Conservation (phyloP, 1,140 invertebrate species). For the Drosophila azteca region DNA sequence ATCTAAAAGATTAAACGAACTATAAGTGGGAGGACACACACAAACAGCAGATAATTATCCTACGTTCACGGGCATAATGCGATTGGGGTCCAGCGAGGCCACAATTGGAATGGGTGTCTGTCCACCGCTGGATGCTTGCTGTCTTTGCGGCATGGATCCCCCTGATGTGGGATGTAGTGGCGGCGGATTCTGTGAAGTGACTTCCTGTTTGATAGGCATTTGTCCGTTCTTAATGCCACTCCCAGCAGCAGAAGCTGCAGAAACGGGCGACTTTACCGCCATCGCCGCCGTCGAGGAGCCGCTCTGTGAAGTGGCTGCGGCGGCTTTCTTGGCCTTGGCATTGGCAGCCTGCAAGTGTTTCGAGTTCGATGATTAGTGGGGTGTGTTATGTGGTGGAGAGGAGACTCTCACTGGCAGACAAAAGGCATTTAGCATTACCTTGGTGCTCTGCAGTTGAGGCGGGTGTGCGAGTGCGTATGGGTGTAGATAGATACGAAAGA, state of each 20-base stretch:
- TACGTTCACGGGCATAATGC: conserved; percentile 83
- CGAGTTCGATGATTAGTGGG: conserved; percentile 1
- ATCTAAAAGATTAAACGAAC: conserved; percentile 49
- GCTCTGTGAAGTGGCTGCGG: conserved; percentile 65
- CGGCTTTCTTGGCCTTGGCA: conserved; percentile 82
- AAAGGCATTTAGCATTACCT: conserved; percentile 68
- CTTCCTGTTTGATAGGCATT: conserved; percentile 64
- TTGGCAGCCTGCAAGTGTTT: conserved; percentile 65
- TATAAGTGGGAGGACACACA: not conserved
- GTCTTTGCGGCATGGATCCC: conserved; percentile 65
- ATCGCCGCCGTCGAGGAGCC: conserved; percentile 19
- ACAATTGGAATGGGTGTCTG: conserved; percentile 81
- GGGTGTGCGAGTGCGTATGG: conserved; percentile 23
- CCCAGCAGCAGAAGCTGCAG: conserved; percentile 16
- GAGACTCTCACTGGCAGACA: not conserved
- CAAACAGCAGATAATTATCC: conserved; percentile 43
- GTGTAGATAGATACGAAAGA: not conserved
- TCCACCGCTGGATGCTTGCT: conserved; percentile 53
- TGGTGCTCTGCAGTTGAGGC: conserved; percentile 61
- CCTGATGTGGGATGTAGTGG: conserved; percentile 71
- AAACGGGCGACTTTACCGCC: conserved; percentile 30
- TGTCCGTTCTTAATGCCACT: conserved; percentile 62
- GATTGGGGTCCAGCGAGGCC: conserved; percentile 82
- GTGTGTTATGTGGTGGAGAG: not conserved
- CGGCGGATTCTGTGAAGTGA: conserved; percentile 82